Evolutionary conservation across 2,797 vertebrate genomes (phyloP), one percentile per base, ranked within the genome.

Genomic region (Discoglossus pictus): DNA sequence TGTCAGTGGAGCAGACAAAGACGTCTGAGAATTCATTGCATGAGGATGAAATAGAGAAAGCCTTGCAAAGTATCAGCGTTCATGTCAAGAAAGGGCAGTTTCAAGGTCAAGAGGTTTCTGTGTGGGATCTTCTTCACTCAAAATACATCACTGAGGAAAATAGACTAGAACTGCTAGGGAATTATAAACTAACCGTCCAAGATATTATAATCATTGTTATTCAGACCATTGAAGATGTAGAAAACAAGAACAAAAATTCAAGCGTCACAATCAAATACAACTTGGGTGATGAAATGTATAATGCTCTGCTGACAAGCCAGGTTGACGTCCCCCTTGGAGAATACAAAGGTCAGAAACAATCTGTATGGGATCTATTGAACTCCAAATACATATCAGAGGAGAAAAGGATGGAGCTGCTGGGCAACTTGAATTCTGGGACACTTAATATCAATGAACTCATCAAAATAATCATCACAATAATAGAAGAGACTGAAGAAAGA

Each of bases 151-250:
- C 70, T 0, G 3, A 68, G 25, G 66, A 2, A 4, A 24, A 53
- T 17, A 74, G 80, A 56, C 35, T 23, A 18, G 36, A 61, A 31
- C 75, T 90, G 69, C 82, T 92, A 67, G 85, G 79, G 38, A 47
- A 53, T 43, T 15, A 56, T 23, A 61, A 48, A 18, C 17, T 69
- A 21, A 61, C 58, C 6, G 16, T 69, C 9, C 31, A 62, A 69
- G 59, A 62, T 16, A 69, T 69, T 2, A 27, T 31, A 8, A 31
- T 8, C 27, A 31, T 31, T 31, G 27, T 31, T 8, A 31, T 31
- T 31, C 27, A 31, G 8, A 31, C 27, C 8, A 24, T 62, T 24
- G 36, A 60, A 54, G 20, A 54, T 18, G 6, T 7, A 4, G 31
- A 27, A 58, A 36, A 50, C 5, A 43, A 15, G 61, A 43, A n/a